Evolutionary conservation across 1,140 invertebrate species (phyloP).

Genomic region (Heliothis subflexa): DNA sequence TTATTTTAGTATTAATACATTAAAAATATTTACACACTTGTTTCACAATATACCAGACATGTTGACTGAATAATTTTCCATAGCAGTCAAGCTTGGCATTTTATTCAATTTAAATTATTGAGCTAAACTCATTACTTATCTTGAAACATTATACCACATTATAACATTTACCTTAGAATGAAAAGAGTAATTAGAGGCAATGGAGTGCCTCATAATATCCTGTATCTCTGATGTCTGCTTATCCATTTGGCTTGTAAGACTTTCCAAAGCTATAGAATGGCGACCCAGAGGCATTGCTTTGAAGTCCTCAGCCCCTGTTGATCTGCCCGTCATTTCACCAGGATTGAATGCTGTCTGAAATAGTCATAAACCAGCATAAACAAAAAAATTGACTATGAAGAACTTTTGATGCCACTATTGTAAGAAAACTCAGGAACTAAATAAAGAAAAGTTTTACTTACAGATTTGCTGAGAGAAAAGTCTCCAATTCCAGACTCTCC

Average conservation of each 20-base stretch:
- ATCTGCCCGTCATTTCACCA: slow-evolving; percentile 80
- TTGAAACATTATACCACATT: no score
- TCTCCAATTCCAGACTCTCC: slow-evolving; percentile 67
- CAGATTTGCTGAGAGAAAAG: slow-evolving; percentile 72
- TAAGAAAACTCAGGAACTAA: neutral
- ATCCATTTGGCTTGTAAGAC: slow-evolving; percentile 72
- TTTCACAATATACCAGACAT: no score
- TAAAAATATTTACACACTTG: no score
- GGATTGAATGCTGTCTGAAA: slow-evolving; percentile 79
- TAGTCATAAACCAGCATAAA: neutral
- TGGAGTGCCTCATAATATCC: slow-evolving; percentile 78
- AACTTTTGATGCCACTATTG: neutral
- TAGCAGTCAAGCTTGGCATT: no score
- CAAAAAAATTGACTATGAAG: neutral
- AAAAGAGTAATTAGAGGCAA: slow-evolving; percentile 77
- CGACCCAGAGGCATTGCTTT: slow-evolving; percentile 51
- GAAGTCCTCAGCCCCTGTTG: slow-evolving; percentile 73
- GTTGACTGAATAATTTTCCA: no score
- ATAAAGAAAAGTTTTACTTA: slow-evolving; percentile 58
- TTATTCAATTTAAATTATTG: neutral
- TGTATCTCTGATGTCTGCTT: slow-evolving; percentile 75
- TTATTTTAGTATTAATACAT: neutral
- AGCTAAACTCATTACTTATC: no score
- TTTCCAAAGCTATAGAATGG: slow-evolving; percentile 70
- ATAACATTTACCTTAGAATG: slow-evolving; percentile 70